phyloP scores from a whole-genome alignment of 2,113 vertebrate species.

The Hassar affinis region DNA sequence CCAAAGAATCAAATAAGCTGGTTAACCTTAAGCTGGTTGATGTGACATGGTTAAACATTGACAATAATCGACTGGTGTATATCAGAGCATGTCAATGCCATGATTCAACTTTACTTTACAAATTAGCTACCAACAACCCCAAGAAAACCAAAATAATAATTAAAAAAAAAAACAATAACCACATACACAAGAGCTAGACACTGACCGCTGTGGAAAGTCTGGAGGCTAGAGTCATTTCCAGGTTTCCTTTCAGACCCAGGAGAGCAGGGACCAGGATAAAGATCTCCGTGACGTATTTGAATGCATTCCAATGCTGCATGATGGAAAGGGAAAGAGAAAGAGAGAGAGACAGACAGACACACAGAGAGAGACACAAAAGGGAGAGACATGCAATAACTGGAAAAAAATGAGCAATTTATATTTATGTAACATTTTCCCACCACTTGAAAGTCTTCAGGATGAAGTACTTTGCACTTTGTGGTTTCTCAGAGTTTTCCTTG shows the following conservation, averaged over 20 bases:
- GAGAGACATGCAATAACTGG: background rate
- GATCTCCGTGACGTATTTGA: constrained; percentile 92
- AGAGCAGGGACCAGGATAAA: constrained; percentile 97
- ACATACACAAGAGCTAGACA: constrained; percentile 34
- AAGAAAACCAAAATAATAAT: background rate
- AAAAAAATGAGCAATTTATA: background rate
- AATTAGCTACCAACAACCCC: too few relatives aligned
- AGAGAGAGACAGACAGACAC: background rate
- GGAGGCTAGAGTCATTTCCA: constrained; percentile 99
- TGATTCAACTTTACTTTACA: background rate
- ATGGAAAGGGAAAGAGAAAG: background rate
- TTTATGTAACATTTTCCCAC: background rate
- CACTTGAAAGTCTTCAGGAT: background rate
- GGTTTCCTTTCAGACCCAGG: constrained; percentile 95
- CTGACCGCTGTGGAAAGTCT: constrained; percentile 93
- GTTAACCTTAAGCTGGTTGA: background rate
- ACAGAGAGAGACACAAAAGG: too few relatives aligned
- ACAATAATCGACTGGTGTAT: background rate
- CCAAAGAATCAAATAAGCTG: background rate
- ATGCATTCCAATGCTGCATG: constrained; percentile 92
- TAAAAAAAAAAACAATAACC: background rate
- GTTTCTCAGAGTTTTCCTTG: background rate
- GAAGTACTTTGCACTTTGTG: background rate
- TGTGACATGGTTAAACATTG: background rate
- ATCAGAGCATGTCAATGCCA: background rate